These are phyloP conservation scores for Ispidina picta DNA, from an alignment of 2,797 vertebrate species.

Conservation along the genomic window DNA sequence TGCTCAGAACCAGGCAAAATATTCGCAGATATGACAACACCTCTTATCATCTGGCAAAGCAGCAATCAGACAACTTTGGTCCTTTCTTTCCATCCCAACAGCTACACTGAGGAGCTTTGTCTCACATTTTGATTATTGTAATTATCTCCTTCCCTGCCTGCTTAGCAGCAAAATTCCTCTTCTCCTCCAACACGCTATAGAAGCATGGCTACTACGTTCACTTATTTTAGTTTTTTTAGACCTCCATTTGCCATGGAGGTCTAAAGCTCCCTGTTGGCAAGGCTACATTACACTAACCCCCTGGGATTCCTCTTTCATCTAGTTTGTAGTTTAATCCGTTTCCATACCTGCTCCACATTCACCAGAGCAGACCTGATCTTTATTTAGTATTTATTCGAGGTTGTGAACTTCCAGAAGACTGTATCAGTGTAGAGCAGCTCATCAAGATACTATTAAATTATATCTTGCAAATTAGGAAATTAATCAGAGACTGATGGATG, in stretches of 20 bases:
- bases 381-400: not conserved
- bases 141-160: not conserved
- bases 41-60: not conserved
- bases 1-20: slow-evolving; percentile 3
- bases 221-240: not conserved
- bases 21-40: slow-evolving; percentile 9
- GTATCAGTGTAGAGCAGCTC: not conserved
- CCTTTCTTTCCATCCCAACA: not conserved
- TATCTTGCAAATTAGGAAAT: slow-evolving; percentile 18
- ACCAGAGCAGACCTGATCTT: slow-evolving; percentile 4
- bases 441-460: slow-evolving; percentile 12
- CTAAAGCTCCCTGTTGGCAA: not conserved
- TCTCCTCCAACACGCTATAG: not conserved
- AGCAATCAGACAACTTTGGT: slow-evolving; percentile 31
- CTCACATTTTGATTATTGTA: slow-evolving; percentile 20
- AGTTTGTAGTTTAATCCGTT: not conserved
- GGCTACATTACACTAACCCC: not conserved
- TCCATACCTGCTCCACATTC: not conserved
- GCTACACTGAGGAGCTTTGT: slow-evolving; percentile 1
- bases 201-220: not conserved
- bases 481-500: not conserved
- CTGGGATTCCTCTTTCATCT: not conserved
- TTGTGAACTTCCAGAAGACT: not conserved
- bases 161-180: slow-evolving; percentile 13
- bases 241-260: not conserved